A percentile compares a stretch with the other conserved stretches of the same genome.
phyloP scores from a whole-genome alignment of 2,113 vertebrate species.

The Ardeotis arabs region DNA sequence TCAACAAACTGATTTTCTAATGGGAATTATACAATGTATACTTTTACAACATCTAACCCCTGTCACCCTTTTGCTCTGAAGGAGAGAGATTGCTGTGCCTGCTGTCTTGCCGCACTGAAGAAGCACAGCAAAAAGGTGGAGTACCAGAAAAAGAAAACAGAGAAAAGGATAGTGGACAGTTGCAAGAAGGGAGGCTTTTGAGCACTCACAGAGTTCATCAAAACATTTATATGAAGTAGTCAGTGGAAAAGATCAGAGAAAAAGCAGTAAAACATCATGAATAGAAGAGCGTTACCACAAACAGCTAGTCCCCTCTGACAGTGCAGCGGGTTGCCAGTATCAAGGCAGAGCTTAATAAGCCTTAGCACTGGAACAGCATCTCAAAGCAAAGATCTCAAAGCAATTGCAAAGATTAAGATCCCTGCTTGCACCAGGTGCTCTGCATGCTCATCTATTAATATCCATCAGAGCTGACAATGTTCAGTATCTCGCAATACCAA shows the following conservation, averaged over 20 bases:
- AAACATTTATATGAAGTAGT: constrained; percentile 11
- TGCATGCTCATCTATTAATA: not conserved
- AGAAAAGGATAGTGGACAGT: not conserved
- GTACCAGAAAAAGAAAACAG: not conserved
- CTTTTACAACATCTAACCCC: not conserved
- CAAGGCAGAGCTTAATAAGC: not conserved
- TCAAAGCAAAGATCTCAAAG: constrained; percentile 8
- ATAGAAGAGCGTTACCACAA: not conserved
- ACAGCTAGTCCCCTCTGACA: not conserved
- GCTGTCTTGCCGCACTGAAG: not conserved
- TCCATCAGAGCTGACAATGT: fast-evolving
- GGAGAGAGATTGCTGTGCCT: not conserved
- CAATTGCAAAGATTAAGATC: not conserved
- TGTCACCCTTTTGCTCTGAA: constrained; percentile 8
- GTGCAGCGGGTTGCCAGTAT: not conserved
- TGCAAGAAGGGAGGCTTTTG: not conserved
- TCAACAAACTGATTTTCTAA: constrained; percentile 15
- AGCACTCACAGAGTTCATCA: not conserved
- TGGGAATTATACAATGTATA: not conserved
- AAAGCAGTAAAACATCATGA: not conserved
- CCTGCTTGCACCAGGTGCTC: not conserved
- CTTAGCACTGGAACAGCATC: not conserved
- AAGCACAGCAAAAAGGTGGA: not conserved
- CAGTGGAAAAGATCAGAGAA: not conserved
- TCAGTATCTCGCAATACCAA: not conserved